Percentiles rank a stretch among this genome's conserved stretches.
These are phyloP conservation scores for Heliconius melpomene DNA, from an alignment of 1,140 invertebrate genomes.

Conservation along the genomic window DNA sequence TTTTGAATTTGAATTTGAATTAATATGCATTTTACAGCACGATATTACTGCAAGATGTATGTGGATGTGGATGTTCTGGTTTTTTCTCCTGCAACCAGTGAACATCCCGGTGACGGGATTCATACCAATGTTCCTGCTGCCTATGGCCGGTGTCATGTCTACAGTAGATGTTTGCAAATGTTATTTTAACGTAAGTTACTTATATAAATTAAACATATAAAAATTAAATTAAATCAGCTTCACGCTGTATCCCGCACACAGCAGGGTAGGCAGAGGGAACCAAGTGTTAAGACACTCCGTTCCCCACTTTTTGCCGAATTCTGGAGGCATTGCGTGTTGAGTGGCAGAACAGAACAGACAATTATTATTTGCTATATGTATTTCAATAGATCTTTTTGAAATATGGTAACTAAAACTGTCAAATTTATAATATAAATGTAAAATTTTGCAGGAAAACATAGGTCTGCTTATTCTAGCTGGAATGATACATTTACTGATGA, in stretches of 20 bases:
- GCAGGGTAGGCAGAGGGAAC: no score
- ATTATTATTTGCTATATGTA: no score
- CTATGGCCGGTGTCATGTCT: constrained; percentile 55
- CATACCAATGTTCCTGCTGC: constrained; percentile 58
- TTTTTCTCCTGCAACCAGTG: constrained; percentile 55
- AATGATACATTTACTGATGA: constrained; percentile 56
- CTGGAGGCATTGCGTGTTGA: no score
- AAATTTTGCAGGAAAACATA: constrained; percentile 55
- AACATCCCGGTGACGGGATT: constrained; percentile 47
- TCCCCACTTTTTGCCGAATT: no score
- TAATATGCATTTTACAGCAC: constrained; percentile 41
- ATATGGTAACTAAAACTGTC: background rate
- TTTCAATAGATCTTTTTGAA: no score
- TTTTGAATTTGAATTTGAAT: no score
- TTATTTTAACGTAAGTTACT: constrained; percentile 60
- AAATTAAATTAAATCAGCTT: no score
- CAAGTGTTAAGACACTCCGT: no score
- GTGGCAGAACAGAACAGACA: no score
- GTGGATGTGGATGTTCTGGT: constrained; percentile 60
- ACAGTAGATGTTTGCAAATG: constrained; percentile 40
- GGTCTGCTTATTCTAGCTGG: constrained; percentile 49
- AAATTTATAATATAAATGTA: no score
- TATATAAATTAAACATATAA: no score
- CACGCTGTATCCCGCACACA: no score
- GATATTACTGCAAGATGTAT: constrained; percentile 49